These are phyloP conservation scores for Plecturocebus donacophilus DNA, from an alignment of 2,113 vertebrate species.

Conservation along the genomic window DNA sequence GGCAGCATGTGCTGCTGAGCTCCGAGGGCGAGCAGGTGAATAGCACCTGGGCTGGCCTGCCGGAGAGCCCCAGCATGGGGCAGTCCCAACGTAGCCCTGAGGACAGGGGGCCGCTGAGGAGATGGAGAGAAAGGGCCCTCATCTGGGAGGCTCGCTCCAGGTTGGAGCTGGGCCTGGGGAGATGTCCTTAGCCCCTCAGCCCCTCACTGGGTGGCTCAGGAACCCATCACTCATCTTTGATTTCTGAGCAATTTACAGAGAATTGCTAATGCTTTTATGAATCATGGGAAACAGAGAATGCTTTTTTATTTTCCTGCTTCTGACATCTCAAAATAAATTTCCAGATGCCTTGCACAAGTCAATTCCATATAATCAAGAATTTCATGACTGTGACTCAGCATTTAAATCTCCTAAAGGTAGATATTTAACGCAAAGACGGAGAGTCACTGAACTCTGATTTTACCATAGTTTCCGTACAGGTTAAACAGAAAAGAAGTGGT, in stretches of 20 bases:
- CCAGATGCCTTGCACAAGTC: not conserved
- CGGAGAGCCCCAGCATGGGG: too few relatives aligned
- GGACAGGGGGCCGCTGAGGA: not conserved
- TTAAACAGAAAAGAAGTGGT: not conserved
- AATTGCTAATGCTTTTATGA: not conserved
- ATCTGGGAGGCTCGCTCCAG: not conserved
- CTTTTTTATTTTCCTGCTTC: not conserved
- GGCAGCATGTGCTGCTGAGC: not conserved
- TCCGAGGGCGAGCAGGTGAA: accelerated
- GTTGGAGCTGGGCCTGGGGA: not conserved
- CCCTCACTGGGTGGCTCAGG: not conserved
- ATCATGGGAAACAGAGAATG: not conserved
- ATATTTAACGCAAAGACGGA: not conserved
- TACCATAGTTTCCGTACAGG: not conserved
- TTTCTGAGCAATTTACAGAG: not conserved
- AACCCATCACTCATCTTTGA: not conserved
- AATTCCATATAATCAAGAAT: not conserved
- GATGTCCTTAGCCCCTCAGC: not conserved
- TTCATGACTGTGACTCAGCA: not conserved
- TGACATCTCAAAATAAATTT: not conserved
- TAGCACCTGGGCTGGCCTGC: not conserved
- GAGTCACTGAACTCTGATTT: not conserved
- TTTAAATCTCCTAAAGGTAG: not conserved
- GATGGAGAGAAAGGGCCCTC: not conserved
- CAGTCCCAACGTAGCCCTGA: not conserved